Percentiles rank a stretch among this genome's conserved stretches.
Conservation (phyloP, 1,140 invertebrate species). For the Zophobas morio region DNA sequence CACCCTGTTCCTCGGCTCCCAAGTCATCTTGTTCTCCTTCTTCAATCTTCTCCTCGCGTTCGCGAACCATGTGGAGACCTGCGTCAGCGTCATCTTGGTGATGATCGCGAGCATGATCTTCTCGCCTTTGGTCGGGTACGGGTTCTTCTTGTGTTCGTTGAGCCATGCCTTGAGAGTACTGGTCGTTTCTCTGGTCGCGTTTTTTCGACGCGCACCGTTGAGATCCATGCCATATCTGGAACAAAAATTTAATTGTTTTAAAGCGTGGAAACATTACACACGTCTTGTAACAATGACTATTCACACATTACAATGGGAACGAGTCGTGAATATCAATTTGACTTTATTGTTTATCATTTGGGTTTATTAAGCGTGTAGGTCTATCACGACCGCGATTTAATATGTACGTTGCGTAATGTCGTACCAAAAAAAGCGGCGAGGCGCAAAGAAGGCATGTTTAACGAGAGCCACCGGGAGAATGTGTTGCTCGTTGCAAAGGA, state of each 20-base stretch:
- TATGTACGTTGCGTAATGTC: background rate
- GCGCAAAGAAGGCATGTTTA: background rate
- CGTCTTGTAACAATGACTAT: constrained; percentile 25
- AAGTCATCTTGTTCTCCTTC: constrained; percentile 99
- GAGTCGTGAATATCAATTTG: constrained; percentile 21
- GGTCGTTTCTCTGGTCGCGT: constrained; percentile 97
- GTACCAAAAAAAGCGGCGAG: constrained; percentile 12
- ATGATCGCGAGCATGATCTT: constrained; percentile 99
- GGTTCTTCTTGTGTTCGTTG: constrained; percentile 99
- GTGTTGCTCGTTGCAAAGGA: background rate
- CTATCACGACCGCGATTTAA: constrained; percentile 14
- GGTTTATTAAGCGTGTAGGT: constrained; percentile 15
- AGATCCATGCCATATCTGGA: constrained; percentile 92
- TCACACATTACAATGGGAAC: constrained; percentile 35
- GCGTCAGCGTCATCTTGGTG: constrained; percentile 98
- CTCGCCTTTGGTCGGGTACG: constrained; percentile 98
- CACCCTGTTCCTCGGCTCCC: constrained; percentile 92
- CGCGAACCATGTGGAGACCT: constrained; percentile 99
- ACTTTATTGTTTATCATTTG: constrained; percentile 19
- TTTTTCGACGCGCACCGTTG: constrained; percentile 93
- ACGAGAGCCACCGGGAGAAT: background rate
- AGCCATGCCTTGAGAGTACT: constrained; percentile 98
- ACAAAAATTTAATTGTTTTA: constrained; percentile 59
- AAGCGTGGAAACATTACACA: constrained; percentile 25
- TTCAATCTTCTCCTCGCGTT: constrained; percentile 96